Percentiles rank a stretch among this genome's conserved stretches.
phyloP scores from a whole-genome alignment of 2,113 vertebrate genomes.

The Calyptomena viridis region DNA sequence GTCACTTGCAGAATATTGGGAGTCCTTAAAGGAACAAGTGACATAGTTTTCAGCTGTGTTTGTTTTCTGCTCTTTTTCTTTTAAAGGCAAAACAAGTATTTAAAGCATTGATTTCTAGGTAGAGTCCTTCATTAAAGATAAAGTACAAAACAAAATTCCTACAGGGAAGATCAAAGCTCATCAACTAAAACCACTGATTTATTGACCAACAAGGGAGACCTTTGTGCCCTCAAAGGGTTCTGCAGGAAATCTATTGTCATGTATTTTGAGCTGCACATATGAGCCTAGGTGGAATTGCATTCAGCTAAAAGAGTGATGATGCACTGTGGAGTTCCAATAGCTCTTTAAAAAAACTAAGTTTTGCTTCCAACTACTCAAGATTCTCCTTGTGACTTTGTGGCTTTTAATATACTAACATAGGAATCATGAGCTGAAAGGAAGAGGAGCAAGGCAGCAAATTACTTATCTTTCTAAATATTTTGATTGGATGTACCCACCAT shows the following conservation, averaged over 20 bases:
- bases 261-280: neutral
- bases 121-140: neutral
- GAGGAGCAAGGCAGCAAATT: neutral
- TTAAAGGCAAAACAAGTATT: neutral
- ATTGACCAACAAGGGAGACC: neutral
- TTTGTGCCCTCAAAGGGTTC: neutral
- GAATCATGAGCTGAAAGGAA: neutral
- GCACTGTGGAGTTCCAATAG: neutral
- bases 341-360: neutral
- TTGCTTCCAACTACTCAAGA: neutral
- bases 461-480: neutral
- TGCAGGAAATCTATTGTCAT: neutral
- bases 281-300: neutral
- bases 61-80: neutral
- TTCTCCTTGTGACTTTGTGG: neutral
- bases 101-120: constrained; percentile 6
- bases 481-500: neutral
- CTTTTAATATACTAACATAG: neutral
- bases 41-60: neutral
- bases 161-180: constrained; percentile 26
- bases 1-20: neutral
- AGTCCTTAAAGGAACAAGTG: neutral
- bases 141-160: constrained; percentile 22
- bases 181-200: neutral
- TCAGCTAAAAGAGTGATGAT: neutral